Percentiles rank a stretch among this genome's conserved stretches.
phyloP scores from a whole-genome alignment of 2,888 invertebrate genomes.

The Branchipolynoe longqiensis region DNA sequence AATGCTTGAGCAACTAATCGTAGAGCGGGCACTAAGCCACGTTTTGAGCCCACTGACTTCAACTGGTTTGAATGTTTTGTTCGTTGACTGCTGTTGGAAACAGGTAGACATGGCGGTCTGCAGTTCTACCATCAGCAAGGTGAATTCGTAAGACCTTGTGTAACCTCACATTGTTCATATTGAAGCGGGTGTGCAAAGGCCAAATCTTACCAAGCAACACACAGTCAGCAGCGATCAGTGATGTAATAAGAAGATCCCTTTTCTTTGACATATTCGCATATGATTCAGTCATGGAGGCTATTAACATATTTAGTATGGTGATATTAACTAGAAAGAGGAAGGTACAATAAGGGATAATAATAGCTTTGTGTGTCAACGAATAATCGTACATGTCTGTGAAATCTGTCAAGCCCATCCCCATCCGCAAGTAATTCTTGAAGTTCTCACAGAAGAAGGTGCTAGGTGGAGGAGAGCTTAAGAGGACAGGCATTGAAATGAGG shows the following conservation, averaged over 20 bases:
- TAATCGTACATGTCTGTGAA: background rate
- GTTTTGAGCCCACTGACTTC: too few species aligned
- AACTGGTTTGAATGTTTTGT: too few species aligned
- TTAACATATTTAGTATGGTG: background rate
- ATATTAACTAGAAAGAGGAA: background rate
- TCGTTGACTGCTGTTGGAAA: too few species aligned
- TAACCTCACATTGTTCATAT: background rate
- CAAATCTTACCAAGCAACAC: background rate
- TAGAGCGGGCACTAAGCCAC: too few species aligned
- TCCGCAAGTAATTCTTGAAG: background rate
- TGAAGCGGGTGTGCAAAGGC: background rate
- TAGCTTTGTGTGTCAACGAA: background rate
- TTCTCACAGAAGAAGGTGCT: too few species aligned
- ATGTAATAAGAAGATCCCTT: background rate
- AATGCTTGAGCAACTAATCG: too few species aligned
- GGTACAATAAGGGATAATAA: background rate
- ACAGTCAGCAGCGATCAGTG: background rate
- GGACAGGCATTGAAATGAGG: too few species aligned
- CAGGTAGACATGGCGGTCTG: constrained; percentile 3
- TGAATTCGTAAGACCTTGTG: constrained; percentile 1
- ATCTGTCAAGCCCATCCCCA: background rate
- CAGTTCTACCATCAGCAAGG: background rate
- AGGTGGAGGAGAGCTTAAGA: too few species aligned
- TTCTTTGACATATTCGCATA: background rate
- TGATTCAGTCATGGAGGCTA: background rate